Conservation (phyloP, 2,797 vertebrate species). For the Ptychadena robeensis region DNA sequence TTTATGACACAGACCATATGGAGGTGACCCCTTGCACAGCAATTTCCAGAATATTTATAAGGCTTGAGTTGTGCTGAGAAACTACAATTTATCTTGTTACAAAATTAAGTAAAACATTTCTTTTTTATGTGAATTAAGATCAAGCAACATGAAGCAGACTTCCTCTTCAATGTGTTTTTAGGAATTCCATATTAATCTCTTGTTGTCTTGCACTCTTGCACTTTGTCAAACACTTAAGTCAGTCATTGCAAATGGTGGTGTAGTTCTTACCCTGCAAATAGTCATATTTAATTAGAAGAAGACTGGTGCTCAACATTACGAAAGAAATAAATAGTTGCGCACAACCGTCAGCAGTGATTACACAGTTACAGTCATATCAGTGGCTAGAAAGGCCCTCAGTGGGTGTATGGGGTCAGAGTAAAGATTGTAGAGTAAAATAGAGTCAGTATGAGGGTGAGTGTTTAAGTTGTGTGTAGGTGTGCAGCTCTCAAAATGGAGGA, state of each 20-base stretch:
- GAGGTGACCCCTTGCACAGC: slow-evolving; percentile 45
- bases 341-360: no score
- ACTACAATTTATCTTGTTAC: background rate
- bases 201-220: no score
- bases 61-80: slow-evolving; percentile 5
- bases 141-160: background rate
- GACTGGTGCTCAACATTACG: no score
- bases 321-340: no score
- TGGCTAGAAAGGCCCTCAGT: no score
- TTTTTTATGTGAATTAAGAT: background rate
- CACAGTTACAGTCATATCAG: no score
- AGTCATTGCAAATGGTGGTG: background rate
- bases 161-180: background rate
- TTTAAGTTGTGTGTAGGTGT: no score
- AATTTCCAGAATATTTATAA: slow-evolving; percentile 51
- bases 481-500: no score
- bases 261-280: background rate
- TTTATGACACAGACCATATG: slow-evolving; percentile 51
- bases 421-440: no score
- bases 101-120: slow-evolving; percentile 12
- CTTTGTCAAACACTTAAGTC: no score
- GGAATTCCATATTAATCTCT: background rate
- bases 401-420: no score
- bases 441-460: no score
- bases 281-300: background rate